A percentile compares a stretch with the other conserved stretches of the same genome.
These are phyloP conservation scores for Acyrthosiphon pisum DNA, from an alignment of 1,140 invertebrate genomes.

Conservation along the genomic window DNA sequence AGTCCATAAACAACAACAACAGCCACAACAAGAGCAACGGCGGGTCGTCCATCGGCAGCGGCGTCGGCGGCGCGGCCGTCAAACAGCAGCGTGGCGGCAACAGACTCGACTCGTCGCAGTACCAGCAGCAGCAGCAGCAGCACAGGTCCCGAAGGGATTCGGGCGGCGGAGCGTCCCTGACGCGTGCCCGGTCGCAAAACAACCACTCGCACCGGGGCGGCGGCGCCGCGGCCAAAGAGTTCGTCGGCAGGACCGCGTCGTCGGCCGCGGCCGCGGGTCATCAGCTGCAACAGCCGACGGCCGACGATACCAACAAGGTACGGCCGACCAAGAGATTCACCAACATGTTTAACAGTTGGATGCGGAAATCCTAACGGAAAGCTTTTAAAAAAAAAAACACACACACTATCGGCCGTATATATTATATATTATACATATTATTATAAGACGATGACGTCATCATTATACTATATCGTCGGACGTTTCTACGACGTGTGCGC, in stretches of 20 bases:
- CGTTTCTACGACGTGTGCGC: not conserved
- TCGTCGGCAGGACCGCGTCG: not conserved
- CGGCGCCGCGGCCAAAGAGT: not conserved
- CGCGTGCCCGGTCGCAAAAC: conserved; percentile 32
- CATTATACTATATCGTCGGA: not conserved
- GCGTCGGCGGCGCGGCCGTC: not conserved
- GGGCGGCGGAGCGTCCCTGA: not conserved
- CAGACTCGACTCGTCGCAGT: not conserved
- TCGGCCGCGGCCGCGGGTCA: not conserved
- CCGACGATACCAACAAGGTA: conserved; percentile 58
- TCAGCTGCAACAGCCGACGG: not conserved
- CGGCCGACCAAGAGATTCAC: conserved; percentile 57
- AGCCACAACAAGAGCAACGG: conserved; percentile 16
- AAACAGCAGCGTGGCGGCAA: not conserved
- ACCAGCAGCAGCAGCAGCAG: not conserved
- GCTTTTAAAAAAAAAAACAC: conserved; percentile 34
- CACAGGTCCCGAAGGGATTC: conserved; percentile 22
- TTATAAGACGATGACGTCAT: no score
- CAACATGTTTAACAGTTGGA: conserved; percentile 58
- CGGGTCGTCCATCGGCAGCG: conserved; percentile 38
- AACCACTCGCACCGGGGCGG: not conserved
- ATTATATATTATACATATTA: conserved; percentile 19
- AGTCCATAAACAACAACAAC: conserved; percentile 59
- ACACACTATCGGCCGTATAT: not conserved
- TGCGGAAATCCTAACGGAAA: conserved; percentile 54